A percentile compares a stretch with the other conserved stretches of the same genome.
Evolutionary conservation across 2,113 vertebrate species (phyloP).

Genomic region (Hucho hucho): DNA sequence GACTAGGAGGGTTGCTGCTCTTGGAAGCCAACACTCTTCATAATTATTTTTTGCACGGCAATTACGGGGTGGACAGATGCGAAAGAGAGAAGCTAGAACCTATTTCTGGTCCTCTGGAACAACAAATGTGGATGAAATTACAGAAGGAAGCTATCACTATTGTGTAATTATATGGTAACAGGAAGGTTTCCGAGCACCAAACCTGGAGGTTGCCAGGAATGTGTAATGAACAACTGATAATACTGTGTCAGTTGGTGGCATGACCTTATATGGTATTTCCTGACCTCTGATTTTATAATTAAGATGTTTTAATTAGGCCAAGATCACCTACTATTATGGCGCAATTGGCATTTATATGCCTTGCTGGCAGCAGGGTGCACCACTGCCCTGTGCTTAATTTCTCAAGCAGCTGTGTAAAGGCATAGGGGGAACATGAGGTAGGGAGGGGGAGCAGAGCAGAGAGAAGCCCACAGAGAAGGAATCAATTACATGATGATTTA

Average conservation of each 20-base stretch:
- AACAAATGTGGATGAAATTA: constrained; percentile 3
- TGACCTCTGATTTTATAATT: background rate
- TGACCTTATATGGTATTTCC: background rate
- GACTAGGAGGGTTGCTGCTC: constrained; percentile 58
- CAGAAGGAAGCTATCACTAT: constrained; percentile 5
- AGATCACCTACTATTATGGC: constrained; percentile 14
- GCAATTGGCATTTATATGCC: constrained; percentile 17
- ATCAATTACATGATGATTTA: constrained; percentile 37
- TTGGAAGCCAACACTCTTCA: constrained; percentile 43
- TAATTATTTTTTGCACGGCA: constrained; percentile 50
- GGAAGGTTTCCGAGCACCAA: background rate
- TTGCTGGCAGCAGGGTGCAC: constrained; percentile 4
- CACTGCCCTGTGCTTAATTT: constrained; percentile 9
- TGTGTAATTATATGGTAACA: constrained; percentile 4
- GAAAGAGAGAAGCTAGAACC: constrained; percentile 30
- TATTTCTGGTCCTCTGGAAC: constrained; percentile 29
- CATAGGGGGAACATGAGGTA: constrained; percentile 4
- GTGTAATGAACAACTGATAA: background rate
- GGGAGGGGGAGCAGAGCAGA: constrained; percentile 4
- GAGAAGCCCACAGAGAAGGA: constrained; percentile 20
- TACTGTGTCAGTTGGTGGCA: constrained; percentile 11
- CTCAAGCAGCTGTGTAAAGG: constrained; percentile 23
- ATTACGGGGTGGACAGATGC: constrained; percentile 33
- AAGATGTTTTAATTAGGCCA: constrained; percentile 16
- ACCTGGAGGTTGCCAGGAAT: background rate